A percentile compares a stretch with the other conserved stretches of the same genome.
phyloP scores from a whole-genome alignment of 1,140 invertebrate species.

The Babylonia areolata region DNA sequence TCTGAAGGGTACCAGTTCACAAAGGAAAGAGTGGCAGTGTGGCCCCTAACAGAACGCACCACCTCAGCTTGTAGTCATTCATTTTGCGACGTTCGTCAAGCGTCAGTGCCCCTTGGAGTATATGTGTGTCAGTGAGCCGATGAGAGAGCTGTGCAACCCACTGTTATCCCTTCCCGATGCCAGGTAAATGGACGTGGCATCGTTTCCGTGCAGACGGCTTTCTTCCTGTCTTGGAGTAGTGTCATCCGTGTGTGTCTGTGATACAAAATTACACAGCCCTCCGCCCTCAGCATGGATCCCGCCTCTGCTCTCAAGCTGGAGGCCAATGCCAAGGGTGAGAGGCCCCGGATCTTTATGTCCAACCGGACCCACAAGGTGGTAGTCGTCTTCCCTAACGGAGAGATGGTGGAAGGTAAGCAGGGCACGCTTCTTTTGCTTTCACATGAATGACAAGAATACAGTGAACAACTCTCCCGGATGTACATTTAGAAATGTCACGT shows the following conservation, averaged over 20 bases:
- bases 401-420: conserved; percentile 72
- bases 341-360: conserved; percentile 73
- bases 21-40: too few relatives aligned
- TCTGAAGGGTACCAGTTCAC: too few relatives aligned
- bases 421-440: too few relatives aligned
- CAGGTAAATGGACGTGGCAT: not conserved
- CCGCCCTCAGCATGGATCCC: too few relatives aligned
- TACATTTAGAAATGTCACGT: too few relatives aligned
- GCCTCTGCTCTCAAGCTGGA: conserved; percentile 27
- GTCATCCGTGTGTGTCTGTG: not conserved
- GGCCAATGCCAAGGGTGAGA: conserved; percentile 55
- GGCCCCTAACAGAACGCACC: too few relatives aligned
- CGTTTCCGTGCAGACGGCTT: not conserved
- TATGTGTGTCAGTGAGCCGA: not conserved
- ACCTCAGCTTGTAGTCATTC: too few relatives aligned
- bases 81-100: too few relatives aligned
- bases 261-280: too few relatives aligned
- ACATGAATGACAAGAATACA: too few relatives aligned
- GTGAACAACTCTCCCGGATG: too few relatives aligned
- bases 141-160: not conserved
- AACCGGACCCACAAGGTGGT: conserved; percentile 70
- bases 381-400: conserved; percentile 72
- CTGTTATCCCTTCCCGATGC: not conserved
- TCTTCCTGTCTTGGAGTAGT: not conserved
- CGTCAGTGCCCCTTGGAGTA: too few relatives aligned